phyloP scores from a whole-genome alignment of 1,140 invertebrate species.

The Drosophila punjabiensis region DNA sequence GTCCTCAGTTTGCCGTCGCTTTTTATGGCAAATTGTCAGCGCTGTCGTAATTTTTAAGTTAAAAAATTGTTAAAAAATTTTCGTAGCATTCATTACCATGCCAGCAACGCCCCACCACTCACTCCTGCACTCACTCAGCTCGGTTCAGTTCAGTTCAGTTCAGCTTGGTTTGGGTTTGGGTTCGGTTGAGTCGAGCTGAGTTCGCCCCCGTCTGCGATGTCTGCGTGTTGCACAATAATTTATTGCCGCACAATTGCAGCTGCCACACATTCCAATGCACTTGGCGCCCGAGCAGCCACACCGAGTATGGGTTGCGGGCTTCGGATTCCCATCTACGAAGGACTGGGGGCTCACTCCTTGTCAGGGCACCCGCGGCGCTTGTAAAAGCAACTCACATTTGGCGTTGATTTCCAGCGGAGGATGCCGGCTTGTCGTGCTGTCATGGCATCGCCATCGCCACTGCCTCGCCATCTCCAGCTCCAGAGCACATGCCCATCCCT shows the following conservation, averaged over 20 bases:
- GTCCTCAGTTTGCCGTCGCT: constrained; percentile 32
- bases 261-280: constrained; percentile 82
- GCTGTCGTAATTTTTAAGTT: constrained; percentile 81
- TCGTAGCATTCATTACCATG: constrained; percentile 79
- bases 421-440: constrained; percentile 48
- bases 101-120: constrained; percentile 56
- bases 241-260: constrained; percentile 82
- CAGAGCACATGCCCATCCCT: constrained; percentile 21
- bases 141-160: background rate
- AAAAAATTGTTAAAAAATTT: constrained; percentile 82
- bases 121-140: constrained; percentile 27
- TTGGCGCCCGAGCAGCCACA: constrained; percentile 64
- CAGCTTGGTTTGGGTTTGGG: background rate
- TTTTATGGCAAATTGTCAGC: constrained; percentile 80
- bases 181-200: constrained; percentile 7
- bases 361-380: constrained; percentile 66
- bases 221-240: constrained; percentile 82
- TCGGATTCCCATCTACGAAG: constrained; percentile 14
- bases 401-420: constrained; percentile 56
- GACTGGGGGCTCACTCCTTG: constrained; percentile 16
- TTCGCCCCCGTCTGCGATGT: constrained; percentile 49
- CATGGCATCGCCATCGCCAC: constrained; percentile 34
- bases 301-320: constrained; percentile 15
- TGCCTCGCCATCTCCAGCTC: background rate
- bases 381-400: constrained; percentile 70